A percentile compares a stretch with the other conserved stretches of the same genome.
phyloP scores from a whole-genome alignment of 2,888 invertebrate genomes.

The Drosophila acutilabella region DNA sequence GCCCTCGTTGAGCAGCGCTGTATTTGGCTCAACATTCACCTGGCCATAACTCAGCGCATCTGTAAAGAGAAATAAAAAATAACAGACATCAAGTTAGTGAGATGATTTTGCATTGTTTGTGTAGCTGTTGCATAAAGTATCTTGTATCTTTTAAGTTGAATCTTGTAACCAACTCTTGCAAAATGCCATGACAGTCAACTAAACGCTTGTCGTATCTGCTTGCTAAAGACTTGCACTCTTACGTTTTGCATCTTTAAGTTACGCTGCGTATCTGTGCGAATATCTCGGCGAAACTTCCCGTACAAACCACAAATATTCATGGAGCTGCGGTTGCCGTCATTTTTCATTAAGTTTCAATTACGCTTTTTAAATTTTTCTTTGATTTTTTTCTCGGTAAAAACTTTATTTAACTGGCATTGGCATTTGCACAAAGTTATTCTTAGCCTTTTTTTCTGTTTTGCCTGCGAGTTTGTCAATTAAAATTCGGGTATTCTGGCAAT shows the following conservation, averaged over 20 bases:
- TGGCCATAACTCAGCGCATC: conserved; percentile 80
- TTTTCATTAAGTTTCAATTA: conserved; percentile 78
- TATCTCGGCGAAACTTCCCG: neutral
- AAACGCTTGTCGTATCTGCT: conserved; percentile 50
- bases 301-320: conserved; percentile 56
- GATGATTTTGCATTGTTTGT: conserved; percentile 37
- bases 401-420: conserved; percentile 35
- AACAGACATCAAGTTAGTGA: conserved; percentile 16
- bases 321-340: conserved; percentile 42
- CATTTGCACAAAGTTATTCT: conserved; percentile 36
- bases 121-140: conserved; percentile 36
- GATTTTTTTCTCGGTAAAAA: conserved; percentile 26
- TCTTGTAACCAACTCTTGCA: conserved; percentile 20
- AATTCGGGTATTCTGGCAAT: conserved; percentile 40
- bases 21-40: conserved; percentile 83
- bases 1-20: conserved; percentile 83
- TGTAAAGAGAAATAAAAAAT: conserved; percentile 46
- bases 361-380: conserved; percentile 41
- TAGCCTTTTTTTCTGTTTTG: conserved; percentile 8
- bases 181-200: conserved; percentile 48
- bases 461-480: conserved; percentile 55
- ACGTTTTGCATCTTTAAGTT: conserved; percentile 50
- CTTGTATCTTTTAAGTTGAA: conserved; percentile 33
- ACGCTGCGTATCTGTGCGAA: conserved; percentile 41
- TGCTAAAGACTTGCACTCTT: conserved; percentile 38